These are phyloP conservation scores for Cetoscarus ocellatus DNA, from an alignment of 2,797 vertebrate genomes.

Conservation along the genomic window DNA sequence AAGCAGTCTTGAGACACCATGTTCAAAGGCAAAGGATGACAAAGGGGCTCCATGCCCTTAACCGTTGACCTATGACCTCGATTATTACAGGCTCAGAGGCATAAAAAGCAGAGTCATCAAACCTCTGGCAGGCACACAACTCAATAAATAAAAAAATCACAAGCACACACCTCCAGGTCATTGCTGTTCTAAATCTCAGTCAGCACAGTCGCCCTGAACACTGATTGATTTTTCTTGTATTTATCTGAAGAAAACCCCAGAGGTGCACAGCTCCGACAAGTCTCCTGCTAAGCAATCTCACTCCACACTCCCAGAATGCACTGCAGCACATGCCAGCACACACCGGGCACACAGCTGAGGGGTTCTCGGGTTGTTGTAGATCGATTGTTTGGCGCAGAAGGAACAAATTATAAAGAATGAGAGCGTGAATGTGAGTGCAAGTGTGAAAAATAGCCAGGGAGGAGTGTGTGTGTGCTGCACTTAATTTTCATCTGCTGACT, in stretches of 20 bases:
- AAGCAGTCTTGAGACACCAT: too few species aligned
- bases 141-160: constrained; percentile 27
- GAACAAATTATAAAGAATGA: constrained; percentile 35
- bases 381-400: constrained; percentile 32
- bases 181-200: constrained; percentile 24
- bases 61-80: too few species aligned
- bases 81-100: too few species aligned
- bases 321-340: constrained; percentile 12
- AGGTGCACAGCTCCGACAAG: constrained; percentile 21
- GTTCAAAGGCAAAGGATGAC: too few species aligned
- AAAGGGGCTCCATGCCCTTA: too few species aligned
- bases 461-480: not conserved
- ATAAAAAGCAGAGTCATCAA: constrained; percentile 14
- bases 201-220: constrained; percentile 32
- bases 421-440: constrained; percentile 4
- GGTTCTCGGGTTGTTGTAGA: constrained; percentile 18
- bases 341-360: constrained; percentile 25
- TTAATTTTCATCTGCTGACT: not conserved
- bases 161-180: constrained; percentile 34
- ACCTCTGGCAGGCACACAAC: constrained; percentile 14
- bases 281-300: constrained; percentile 30
- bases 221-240: constrained; percentile 63
- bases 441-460: not conserved
- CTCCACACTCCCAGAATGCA: constrained; percentile 32
- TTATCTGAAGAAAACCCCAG: constrained; percentile 32